phyloP scores from a whole-genome alignment of 2,888 invertebrate species.

The Orthonevra nobilis region DNA sequence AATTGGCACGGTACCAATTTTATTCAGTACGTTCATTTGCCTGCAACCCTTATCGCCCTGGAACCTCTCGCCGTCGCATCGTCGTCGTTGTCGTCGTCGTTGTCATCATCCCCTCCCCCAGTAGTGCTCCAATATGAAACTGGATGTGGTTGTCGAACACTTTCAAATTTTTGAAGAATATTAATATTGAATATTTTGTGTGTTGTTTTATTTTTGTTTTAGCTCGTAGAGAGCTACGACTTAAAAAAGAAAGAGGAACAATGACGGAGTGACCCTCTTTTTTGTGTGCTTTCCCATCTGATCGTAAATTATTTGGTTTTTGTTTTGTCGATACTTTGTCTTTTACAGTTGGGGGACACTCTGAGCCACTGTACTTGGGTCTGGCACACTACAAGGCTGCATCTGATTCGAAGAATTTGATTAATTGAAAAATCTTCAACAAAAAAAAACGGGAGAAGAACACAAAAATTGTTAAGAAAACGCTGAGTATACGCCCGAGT shows the following conservation, averaged over 20 bases:
- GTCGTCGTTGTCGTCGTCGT: slow-evolving; percentile 3
- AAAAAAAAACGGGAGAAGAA: slow-evolving; percentile 33
- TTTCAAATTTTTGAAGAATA: slow-evolving; percentile 66
- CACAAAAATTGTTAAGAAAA: slow-evolving; percentile 21
- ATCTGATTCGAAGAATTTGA: slow-evolving; percentile 39
- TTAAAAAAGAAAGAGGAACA: background rate
- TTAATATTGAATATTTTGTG: slow-evolving; percentile 66
- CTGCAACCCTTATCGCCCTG: slow-evolving; percentile 25
- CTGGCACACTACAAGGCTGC: background rate
- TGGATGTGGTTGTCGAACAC: slow-evolving; percentile 66
- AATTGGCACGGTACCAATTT: slow-evolving; percentile 64
- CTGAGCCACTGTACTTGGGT: background rate
- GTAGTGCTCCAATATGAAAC: slow-evolving; percentile 2
- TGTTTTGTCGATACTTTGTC: slow-evolving; percentile 60
- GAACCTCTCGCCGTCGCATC: too few relatives aligned
- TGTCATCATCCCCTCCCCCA: background rate
- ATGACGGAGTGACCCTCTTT: slow-evolving; percentile 47
- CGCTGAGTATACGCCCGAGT: slow-evolving; percentile 59
- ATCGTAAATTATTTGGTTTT: slow-evolving; percentile 60
- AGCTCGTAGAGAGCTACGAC: slow-evolving; percentile 3
- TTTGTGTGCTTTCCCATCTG: slow-evolving; percentile 32
- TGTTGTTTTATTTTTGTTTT: too few relatives aligned
- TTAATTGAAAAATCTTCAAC: slow-evolving; percentile 63
- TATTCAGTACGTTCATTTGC: slow-evolving; percentile 45
- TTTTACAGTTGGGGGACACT: slow-evolving; percentile 45